Conservation (phyloP, 2,797 vertebrate species). For the Amblyopsis hoosieri region DNA sequence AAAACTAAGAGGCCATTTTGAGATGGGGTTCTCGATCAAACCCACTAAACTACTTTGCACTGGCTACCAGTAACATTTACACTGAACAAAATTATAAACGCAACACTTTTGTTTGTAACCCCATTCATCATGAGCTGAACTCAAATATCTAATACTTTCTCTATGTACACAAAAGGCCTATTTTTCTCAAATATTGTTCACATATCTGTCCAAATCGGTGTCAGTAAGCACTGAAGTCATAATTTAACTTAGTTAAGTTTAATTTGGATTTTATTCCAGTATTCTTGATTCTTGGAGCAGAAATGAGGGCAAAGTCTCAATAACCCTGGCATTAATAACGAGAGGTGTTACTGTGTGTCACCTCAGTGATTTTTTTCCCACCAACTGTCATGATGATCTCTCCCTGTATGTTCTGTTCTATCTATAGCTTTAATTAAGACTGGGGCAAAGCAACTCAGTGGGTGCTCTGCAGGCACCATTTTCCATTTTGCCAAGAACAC, state of each 20-base stretch:
- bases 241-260: not conserved
- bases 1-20: no score
- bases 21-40: no score
- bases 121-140: no score
- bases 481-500: not conserved
- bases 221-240: no score
- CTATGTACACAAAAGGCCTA: no score
- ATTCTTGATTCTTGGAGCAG: not conserved
- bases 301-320: not conserved
- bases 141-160: no score
- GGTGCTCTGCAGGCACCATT: constrained; percentile 47
- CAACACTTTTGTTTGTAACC: no score
- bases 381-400: constrained; percentile 46
- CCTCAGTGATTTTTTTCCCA: constrained; percentile 16
- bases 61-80: no score
- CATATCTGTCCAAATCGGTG: no score
- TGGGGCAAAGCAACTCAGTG: constrained; percentile 34
- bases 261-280: constrained; percentile 4
- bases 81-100: no score
- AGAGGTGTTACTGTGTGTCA: constrained; percentile 17
- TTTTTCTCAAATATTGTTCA: no score
- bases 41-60: no score
- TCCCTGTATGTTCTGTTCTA: constrained; percentile 44
- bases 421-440: constrained; percentile 61
- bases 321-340: constrained; percentile 1